Conservation (phyloP, 2,797 vertebrate species). For the Myotis planiceps region DNA sequence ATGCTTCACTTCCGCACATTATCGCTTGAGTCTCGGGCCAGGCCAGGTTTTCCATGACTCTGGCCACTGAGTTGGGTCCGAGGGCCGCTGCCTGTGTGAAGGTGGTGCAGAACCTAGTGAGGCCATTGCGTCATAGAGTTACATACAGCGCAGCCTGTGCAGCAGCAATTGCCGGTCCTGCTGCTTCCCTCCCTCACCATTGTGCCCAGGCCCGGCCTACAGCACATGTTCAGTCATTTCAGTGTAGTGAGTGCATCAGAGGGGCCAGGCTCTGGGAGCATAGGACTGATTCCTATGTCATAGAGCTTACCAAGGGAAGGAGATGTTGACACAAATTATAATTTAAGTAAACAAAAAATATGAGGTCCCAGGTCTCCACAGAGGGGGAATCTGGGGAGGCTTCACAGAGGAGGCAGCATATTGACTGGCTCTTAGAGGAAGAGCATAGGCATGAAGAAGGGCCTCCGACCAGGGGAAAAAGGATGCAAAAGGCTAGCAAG, state of each 20-base stretch:
- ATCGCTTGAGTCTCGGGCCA: slow-evolving; percentile 10
- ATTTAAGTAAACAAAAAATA: background rate
- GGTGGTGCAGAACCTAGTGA: background rate
- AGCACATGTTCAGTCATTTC: background rate
- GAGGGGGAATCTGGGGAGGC: background rate
- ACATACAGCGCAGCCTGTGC: background rate
- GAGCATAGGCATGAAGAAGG: background rate
- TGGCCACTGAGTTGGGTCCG: background rate
- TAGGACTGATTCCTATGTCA: background rate
- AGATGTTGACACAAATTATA: background rate
- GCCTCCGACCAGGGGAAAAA: background rate
- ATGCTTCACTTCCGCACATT: slow-evolving; percentile 38
- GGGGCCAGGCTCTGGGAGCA: background rate
- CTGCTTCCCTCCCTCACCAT: background rate
- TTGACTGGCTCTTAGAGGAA: background rate
- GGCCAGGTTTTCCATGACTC: slow-evolving; percentile 16
- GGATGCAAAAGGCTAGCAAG: background rate
- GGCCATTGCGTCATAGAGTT: background rate
- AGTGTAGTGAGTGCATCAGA: rapidly evolving
- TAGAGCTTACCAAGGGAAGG: background rate
- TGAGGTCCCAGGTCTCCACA: background rate
- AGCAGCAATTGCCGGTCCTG: background rate
- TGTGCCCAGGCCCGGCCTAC: background rate
- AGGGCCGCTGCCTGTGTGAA: background rate
- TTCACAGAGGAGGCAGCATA: background rate